Evolutionary conservation across 2,797 vertebrate genomes (phyloP), one percentile per base, ranked within the genome.

Genomic region (Pseudochromis fuscus): DNA sequence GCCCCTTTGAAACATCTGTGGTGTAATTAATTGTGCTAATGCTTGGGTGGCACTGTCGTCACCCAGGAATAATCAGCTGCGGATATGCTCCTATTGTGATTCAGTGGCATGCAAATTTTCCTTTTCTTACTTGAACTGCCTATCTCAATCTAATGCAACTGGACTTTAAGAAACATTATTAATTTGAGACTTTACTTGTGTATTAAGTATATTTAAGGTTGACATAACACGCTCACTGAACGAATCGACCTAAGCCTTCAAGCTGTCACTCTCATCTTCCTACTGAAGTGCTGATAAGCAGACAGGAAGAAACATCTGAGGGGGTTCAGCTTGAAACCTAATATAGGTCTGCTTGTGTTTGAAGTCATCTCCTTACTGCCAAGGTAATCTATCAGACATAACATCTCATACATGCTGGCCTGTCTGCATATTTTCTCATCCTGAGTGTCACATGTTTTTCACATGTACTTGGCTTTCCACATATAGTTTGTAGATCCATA

Each of bases 1-100:
- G 92, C 87, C 84, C 89, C 90, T 87, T 78, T 85, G 86, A 90
- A 93, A 94, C 90, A 94, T 95, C 92, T 95, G 93, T 81, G 91
- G 88, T 77, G 77, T 92, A 93, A 94, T 90, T 81, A 93, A 93
- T 92, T 93, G 88, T 63, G 78, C 11, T 84, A 87, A 85, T 79
- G 87, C 91, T 88, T 88, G 89, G 91, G 89, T 90, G 92, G 90
- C 91, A 88, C 90, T 91, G 88, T 92, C 85, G 77, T 92, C 91
- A 91, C 67, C 83, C 86, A 80, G 75, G 75, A 89, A 81, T 87
- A 91, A 92, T 93, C 91, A 89, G 83, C 85, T 79, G 81, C 46
- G 73, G 75, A 84, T 86, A 81, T 64, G 69, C 84, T 89, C 86
- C 83, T 88, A 77, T 86, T 89, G 82, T 86, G 69, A 86, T 68